These are phyloP conservation scores for Ciconia nigra DNA, from an alignment of 2,797 vertebrate species.

Conservation along the genomic window DNA sequence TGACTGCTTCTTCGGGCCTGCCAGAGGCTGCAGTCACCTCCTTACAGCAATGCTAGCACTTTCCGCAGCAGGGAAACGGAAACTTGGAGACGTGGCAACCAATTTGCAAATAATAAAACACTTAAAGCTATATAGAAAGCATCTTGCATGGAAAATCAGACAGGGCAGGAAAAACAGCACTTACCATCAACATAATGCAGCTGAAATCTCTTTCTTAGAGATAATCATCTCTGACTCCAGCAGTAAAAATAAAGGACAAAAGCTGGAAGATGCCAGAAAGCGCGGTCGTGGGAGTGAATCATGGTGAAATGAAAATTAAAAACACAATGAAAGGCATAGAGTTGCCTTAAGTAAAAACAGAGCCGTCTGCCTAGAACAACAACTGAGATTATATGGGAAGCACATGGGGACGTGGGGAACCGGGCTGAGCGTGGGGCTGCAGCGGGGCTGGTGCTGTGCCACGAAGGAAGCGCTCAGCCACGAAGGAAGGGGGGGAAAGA, in stretches of 20 bases:
- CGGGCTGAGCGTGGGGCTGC: neutral
- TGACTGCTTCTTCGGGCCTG: neutral
- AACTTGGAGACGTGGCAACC: neutral
- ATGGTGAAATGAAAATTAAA: constrained; percentile 50
- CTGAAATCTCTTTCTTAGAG: constrained; percentile 28
- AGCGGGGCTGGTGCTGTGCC: neutral
- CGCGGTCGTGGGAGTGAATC: constrained; percentile 5
- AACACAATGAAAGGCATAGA: constrained; percentile 19
- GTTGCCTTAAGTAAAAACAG: constrained; percentile 18
- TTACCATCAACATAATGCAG: constrained; percentile 10
- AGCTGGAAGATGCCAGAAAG: constrained; percentile 47
- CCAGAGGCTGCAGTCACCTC: neutral
- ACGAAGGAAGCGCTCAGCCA: rapidly evolving
- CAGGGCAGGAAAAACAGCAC: constrained; percentile 17
- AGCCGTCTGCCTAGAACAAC: neutral
- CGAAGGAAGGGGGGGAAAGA: neutral
- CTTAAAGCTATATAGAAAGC: neutral
- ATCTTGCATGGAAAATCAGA: constrained; percentile 48
- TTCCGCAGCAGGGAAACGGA: neutral
- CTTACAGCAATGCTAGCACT: neutral
- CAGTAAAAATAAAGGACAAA: constrained; percentile 48
- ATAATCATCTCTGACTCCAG: constrained; percentile 47
- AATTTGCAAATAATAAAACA: constrained; percentile 11
- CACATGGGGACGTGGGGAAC: neutral
- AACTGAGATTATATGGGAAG: neutral